Evolutionary conservation across 2,797 vertebrate species (phyloP).

Genomic region (Pangasius djambal): DNA sequence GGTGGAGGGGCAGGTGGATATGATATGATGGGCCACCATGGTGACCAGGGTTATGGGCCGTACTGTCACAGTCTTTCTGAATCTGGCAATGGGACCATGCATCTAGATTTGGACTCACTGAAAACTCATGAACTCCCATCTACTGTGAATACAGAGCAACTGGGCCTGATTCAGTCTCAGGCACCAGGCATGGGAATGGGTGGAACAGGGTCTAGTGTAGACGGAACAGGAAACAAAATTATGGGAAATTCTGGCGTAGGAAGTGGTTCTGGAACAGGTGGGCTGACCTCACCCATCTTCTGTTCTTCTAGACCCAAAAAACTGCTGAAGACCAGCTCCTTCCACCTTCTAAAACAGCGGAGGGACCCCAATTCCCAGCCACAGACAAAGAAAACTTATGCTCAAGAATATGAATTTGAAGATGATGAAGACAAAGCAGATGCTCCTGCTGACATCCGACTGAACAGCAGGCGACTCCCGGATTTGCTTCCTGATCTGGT

Average conservation of each 20-base stretch:
- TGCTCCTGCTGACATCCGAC: constrained; percentile 87
- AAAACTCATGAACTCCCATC: constrained; percentile 86
- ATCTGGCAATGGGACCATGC: constrained; percentile 72
- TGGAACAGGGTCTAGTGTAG: constrained; percentile 63
- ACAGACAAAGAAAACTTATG: constrained; percentile 84
- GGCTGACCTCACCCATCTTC: constrained; percentile 84
- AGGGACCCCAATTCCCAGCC: constrained; percentile 75
- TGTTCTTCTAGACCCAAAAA: constrained; percentile 92
- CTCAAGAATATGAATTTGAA: constrained; percentile 91
- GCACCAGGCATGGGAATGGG: constrained; percentile 66
- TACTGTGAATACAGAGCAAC: constrained; percentile 89
- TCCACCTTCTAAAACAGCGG: constrained; percentile 86
- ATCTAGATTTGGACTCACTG: constrained; percentile 81
- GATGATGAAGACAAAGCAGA: constrained; percentile 90
- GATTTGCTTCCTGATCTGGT: constrained; percentile 87
- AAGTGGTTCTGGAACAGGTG: constrained; percentile 64
- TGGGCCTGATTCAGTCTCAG: constrained; percentile 87
- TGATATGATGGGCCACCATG: constrained; percentile 76
- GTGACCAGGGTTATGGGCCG: constrained; percentile 73
- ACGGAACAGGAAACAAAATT: constrained; percentile 71
- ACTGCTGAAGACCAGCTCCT: constrained; percentile 89
- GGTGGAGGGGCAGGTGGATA: constrained; percentile 69
- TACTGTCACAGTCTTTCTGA: constrained; percentile 75
- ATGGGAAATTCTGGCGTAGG: constrained; percentile 65
- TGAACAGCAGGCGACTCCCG: constrained; percentile 84